Percentiles rank a stretch among this genome's conserved stretches.
Evolutionary conservation across 2,113 vertebrate genomes (phyloP).

Genomic region (Hemichromis elongatus): DNA sequence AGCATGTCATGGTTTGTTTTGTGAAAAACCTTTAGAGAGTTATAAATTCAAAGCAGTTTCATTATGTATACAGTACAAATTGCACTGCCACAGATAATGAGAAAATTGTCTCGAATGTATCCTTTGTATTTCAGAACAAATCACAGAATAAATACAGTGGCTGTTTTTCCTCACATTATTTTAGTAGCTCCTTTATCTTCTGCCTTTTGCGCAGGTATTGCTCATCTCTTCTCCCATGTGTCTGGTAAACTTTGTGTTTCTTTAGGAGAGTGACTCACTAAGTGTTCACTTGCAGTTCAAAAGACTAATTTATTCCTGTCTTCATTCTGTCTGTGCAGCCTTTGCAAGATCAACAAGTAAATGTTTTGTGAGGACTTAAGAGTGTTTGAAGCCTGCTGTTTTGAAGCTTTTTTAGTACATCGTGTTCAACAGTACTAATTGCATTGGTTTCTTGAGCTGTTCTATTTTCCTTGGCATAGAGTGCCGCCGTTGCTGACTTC

Average conservation of each 20-base stretch:
- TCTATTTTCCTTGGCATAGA: background rate
- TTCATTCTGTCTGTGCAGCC: background rate
- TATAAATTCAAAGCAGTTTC: background rate
- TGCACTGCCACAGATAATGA: background rate
- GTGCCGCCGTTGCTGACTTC: background rate
- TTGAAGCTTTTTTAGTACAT: background rate
- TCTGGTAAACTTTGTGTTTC: constrained; percentile 6
- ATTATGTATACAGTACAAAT: background rate
- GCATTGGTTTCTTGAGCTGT: background rate
- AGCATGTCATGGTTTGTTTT: background rate
- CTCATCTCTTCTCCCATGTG: background rate
- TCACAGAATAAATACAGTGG: background rate
- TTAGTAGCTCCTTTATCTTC: background rate
- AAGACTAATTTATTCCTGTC: background rate
- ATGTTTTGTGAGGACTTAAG: background rate
- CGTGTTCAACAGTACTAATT: background rate
- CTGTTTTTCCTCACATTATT: background rate
- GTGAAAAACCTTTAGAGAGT: background rate
- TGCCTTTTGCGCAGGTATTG: background rate
- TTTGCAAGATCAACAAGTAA: background rate
- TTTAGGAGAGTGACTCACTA: background rate
- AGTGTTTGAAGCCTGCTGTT: background rate
- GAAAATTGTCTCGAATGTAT: background rate
- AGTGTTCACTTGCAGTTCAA: background rate
- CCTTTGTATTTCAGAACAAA: background rate